A percentile compares a stretch with the other conserved stretches of the same genome.
Conservation (phyloP, 2,888 invertebrate species). For the Neoitamus cyanurus region DNA sequence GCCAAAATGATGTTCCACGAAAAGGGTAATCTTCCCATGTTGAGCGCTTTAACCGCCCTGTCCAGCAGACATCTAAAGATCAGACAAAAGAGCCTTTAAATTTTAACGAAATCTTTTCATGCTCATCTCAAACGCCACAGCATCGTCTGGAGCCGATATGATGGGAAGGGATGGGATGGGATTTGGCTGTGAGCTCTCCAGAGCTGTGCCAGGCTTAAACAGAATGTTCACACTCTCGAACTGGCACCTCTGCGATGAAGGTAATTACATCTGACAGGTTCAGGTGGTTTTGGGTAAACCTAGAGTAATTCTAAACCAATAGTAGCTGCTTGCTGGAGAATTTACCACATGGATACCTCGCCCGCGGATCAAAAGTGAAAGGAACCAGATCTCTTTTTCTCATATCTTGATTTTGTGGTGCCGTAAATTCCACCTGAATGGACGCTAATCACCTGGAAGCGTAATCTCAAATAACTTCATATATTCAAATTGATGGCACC, state of each 20-base stretch:
- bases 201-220: neutral
- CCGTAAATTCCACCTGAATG: conserved; percentile 42
- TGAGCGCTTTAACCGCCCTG: neutral
- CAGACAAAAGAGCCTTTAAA: neutral
- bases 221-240: neutral
- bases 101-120: neutral
- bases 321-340: neutral
- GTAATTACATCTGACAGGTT: neutral
- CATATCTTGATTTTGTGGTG: neutral
- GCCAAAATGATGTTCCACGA: conserved; percentile 40
- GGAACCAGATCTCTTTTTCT: neutral
- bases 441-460: conserved; percentile 37
- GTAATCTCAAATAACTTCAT: conserved; percentile 17
- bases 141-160: neutral
- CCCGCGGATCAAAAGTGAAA: neutral
- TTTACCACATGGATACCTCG: neutral
- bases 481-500: conserved; percentile 18
- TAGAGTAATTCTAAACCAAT: neutral
- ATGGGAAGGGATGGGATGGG: neutral
- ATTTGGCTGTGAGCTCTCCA: neutral
- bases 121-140: neutral
- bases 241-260: neutral
- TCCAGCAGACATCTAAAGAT: neutral
- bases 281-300: neutral
- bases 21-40: conserved; percentile 43